phyloP scores from a whole-genome alignment of 2,113 vertebrate species.

The Hiodon tergisus region DNA sequence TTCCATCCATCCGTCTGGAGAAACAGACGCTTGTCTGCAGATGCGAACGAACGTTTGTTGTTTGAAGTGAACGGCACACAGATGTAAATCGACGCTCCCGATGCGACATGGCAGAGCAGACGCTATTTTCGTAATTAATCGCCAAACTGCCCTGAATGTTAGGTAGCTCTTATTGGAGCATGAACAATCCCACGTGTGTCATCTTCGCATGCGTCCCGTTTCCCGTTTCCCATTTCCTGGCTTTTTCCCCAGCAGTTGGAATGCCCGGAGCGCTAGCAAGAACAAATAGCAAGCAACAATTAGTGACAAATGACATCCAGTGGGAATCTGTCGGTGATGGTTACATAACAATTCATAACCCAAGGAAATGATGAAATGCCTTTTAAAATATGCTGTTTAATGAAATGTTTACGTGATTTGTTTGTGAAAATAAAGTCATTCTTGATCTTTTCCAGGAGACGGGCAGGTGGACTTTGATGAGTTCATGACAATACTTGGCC shows the following conservation, averaged over 20 bases:
- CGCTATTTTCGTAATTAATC: constrained; percentile 7
- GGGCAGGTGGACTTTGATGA: constrained; percentile 98
- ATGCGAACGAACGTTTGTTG: not conserved
- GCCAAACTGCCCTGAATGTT: not conserved
- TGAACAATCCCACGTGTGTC: too few species aligned
- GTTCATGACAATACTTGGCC: constrained; percentile 97
- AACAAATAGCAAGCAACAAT: too few species aligned
- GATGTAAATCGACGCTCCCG: not conserved
- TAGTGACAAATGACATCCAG: too few species aligned
- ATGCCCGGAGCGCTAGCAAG: too few species aligned
- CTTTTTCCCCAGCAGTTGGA: too few species aligned
- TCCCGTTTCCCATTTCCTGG: not conserved
- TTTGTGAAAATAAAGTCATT: constrained; percentile 12
- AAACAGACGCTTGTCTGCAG: not conserved
- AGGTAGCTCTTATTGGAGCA: not conserved
- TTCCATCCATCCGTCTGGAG: not conserved
- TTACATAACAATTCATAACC: too few species aligned
- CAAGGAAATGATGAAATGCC: too few species aligned
- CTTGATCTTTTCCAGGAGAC: constrained; percentile 69
- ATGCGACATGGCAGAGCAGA: not conserved
- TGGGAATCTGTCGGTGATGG: too few species aligned
- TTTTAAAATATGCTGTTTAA: too few species aligned
- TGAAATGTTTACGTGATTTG: not conserved
- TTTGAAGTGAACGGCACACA: not conserved
- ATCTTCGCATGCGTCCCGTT: too few species aligned